Percentiles rank a stretch among this genome's conserved stretches.
Conservation (phyloP, 1,140 invertebrate genomes). For the Caerostris darwini region DNA sequence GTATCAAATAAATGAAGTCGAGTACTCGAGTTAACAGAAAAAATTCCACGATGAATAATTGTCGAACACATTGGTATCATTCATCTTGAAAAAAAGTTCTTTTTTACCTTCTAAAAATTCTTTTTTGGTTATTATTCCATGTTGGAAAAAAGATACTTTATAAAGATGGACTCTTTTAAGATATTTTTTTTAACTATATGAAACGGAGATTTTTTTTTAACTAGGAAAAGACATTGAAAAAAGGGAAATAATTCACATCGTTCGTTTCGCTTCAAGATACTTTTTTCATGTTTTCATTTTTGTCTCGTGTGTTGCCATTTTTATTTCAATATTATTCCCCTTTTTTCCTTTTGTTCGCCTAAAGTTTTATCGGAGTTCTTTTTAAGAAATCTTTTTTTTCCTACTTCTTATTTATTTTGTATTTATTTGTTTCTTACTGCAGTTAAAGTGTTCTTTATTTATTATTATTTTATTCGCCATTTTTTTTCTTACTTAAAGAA, state of each 20-base stretch:
- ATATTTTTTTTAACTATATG: too few relatives aligned
- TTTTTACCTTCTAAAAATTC: background rate
- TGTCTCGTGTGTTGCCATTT: conserved; percentile 35
- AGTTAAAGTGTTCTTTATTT: conserved; percentile 44
- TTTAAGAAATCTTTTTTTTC: conserved; percentile 12
- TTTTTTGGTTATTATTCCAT: background rate
- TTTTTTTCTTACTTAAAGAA: background rate
- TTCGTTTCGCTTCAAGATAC: background rate
- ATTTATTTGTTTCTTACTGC: conserved; percentile 36
- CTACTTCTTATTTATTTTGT: background rate
- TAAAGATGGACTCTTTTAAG: too few relatives aligned
- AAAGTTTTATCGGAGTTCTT: conserved; percentile 68
- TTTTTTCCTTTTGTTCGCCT: conserved; percentile 44
- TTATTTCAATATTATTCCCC: conserved; percentile 15
- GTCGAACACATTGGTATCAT: background rate
- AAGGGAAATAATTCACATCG: background rate
- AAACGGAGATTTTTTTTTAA: too few relatives aligned
- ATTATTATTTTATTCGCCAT: conserved; percentile 16
- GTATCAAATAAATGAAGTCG: conserved; percentile 43
- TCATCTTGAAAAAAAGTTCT: background rate
- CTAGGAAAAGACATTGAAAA: background rate
- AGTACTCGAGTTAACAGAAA: background rate
- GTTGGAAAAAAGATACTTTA: too few relatives aligned
- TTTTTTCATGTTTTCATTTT: conserved; percentile 29
- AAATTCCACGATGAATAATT: conserved; percentile 30